phyloP scores from a whole-genome alignment of 1,140 invertebrate species.

The Parapsyche elsis region DNA sequence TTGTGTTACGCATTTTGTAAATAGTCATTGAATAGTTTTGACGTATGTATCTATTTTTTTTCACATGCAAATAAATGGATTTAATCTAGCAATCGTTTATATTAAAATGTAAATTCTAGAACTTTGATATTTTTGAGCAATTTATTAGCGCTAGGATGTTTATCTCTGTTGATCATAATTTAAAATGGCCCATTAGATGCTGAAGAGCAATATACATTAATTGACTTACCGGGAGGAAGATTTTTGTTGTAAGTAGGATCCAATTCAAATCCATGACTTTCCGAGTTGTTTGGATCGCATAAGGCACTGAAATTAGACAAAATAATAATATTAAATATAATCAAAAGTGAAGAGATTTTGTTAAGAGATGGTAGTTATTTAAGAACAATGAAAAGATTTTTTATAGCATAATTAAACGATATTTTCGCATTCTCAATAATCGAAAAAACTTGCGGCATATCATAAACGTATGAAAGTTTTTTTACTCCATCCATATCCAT shows the following conservation, averaged over 20 bases:
- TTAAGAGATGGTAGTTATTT: background rate
- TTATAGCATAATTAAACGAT: too few species aligned
- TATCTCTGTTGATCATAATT: background rate
- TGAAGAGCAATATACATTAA: background rate
- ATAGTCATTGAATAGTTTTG: too few species aligned
- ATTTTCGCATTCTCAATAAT: too few species aligned
- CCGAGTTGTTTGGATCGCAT: slow-evolving; percentile 45
- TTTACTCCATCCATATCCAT: too few species aligned
- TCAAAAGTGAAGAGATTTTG: background rate
- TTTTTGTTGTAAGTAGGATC: slow-evolving; percentile 53
- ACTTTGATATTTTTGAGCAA: background rate
- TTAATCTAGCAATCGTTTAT: background rate
- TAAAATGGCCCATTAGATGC: too few species aligned
- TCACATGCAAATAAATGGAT: background rate
- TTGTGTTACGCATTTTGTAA: background rate
- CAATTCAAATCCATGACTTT: slow-evolving; percentile 46
- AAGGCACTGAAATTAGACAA: slow-evolving; percentile 46
- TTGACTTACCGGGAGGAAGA: slow-evolving; percentile 49
- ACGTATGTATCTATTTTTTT: background rate
- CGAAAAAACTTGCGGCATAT: too few species aligned
- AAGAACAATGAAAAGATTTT: too few species aligned
- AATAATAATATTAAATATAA: background rate
- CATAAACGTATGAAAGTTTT: too few species aligned
- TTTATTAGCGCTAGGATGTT: background rate
- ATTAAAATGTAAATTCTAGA: background rate